A percentile compares a stretch with the other conserved stretches of the same genome.
Conservation (phyloP, 2,797 vertebrate species). For the Dicrostonyx torquatus region DNA sequence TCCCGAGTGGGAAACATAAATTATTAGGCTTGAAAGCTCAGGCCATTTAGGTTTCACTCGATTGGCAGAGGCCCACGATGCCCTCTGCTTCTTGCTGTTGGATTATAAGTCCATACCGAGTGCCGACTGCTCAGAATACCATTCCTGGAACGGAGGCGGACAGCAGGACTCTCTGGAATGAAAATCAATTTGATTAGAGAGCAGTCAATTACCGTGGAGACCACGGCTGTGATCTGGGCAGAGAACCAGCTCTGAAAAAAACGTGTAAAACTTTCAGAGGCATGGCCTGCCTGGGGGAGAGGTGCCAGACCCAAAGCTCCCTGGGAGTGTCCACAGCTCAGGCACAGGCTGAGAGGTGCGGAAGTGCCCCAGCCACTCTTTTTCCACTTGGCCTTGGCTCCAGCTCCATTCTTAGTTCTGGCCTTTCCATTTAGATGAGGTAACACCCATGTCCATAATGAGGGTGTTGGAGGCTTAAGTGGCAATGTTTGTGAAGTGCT, state of each 20-base stretch:
- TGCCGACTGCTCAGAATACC: slow-evolving; percentile 74
- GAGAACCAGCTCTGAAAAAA: neutral
- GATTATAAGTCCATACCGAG: slow-evolving; percentile 67
- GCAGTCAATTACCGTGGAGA: slow-evolving; percentile 74
- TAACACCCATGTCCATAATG: neutral
- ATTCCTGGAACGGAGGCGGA: slow-evolving; percentile 83
- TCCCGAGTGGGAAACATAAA: slow-evolving; percentile 70
- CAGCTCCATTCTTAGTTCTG: neutral
- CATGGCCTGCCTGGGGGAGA: neutral
- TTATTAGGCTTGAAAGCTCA: slow-evolving; percentile 78
- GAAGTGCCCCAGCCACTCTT: too few species aligned
- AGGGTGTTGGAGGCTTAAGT: neutral
- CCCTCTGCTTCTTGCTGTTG: slow-evolving; percentile 74
- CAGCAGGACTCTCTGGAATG: slow-evolving; percentile 76
- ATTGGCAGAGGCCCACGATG: slow-evolving; percentile 67
- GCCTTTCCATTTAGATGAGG: neutral
- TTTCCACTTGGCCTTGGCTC: neutral
- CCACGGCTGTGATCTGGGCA: slow-evolving; percentile 42
- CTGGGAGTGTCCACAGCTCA: neutral
- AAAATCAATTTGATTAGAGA: slow-evolving; percentile 84
- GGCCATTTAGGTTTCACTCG: slow-evolving; percentile 73
- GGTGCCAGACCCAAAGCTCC: neutral
- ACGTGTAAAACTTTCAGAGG: neutral
- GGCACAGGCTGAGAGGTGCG: too few species aligned
- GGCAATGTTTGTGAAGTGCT: fast-evolving